These are phyloP conservation scores for Drosophila ogumai DNA, from an alignment of 1,140 invertebrate genomes.

Conservation along the genomic window DNA sequence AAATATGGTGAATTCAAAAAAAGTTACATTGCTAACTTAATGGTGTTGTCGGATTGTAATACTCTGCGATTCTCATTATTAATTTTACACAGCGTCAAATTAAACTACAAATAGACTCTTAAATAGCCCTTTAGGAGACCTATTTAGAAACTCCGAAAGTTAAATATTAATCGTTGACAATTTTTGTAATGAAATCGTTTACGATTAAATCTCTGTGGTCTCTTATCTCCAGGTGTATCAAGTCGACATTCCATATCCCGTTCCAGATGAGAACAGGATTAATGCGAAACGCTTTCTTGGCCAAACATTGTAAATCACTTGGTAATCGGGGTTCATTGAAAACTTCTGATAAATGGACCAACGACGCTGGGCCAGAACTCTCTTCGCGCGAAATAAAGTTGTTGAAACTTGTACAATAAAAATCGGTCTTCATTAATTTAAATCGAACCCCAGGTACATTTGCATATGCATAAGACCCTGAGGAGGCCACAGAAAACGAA, in stretches of 20 bases:
- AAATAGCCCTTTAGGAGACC: neutral
- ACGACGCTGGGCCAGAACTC: constrained; percentile 8
- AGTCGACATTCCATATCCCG: neutral
- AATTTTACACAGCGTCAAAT: no score
- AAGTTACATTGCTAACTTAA: no score
- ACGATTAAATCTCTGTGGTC: neutral
- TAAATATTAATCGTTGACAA: neutral
- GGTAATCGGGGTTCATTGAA: constrained; percentile 17
- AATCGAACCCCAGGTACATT: constrained; percentile 51
- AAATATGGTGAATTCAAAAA: no score
- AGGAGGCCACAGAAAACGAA: constrained; percentile 32
- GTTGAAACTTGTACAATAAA: constrained; percentile 73
- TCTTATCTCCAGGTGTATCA: neutral
- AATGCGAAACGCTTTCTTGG: constrained; percentile 45
- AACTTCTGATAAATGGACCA: constrained; percentile 50
- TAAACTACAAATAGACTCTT: neutral
- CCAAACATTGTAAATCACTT: constrained; percentile 72
- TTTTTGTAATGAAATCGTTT: neutral
- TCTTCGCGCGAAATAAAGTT: constrained; percentile 65
- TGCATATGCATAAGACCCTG: constrained; percentile 51
- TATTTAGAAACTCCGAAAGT: neutral
- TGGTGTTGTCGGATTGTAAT: no score
- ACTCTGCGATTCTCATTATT: no score
- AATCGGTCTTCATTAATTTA: constrained; percentile 78
- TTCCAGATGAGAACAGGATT: constrained; percentile 25